Conservation (phyloP, 2,113 vertebrate species). For the Mystacornis crossleyi region DNA sequence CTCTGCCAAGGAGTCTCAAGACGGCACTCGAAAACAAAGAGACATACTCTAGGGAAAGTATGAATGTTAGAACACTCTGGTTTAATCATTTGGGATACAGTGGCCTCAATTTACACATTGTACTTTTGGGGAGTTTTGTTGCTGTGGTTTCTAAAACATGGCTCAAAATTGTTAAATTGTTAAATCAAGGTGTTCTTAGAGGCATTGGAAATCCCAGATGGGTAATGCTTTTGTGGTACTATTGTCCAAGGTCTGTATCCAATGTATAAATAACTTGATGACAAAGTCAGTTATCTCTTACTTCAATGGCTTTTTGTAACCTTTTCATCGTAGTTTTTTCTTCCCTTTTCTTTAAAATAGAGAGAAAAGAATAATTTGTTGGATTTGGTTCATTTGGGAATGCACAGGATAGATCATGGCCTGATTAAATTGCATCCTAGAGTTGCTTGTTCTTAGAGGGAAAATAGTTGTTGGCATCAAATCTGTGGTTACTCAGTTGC, state of each 20-base stretch:
- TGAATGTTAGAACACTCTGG: conserved; percentile 56
- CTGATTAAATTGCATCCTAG: neutral
- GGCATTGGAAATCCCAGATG: neutral
- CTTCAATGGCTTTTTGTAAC: neutral
- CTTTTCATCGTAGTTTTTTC: neutral
- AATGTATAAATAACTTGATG: neutral
- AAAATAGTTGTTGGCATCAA: neutral
- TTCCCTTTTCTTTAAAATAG: neutral
- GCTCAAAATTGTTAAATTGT: neutral
- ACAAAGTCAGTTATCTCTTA: neutral
- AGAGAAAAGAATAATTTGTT: neutral
- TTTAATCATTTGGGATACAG: conserved; percentile 10
- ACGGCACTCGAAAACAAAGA: conserved; percentile 1
- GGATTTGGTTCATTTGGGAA: neutral
- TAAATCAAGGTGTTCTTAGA: neutral
- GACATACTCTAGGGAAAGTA: conserved; percentile 2
- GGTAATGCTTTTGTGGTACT: neutral
- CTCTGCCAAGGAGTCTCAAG: conserved; percentile 48
- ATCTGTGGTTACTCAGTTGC: neutral
- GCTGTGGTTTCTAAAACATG: neutral
- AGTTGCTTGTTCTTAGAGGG: neutral
- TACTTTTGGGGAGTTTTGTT: neutral
- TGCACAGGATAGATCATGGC: neutral
- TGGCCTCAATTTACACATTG: neutral
- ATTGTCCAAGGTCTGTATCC: neutral